Evolutionary conservation across 2,797 vertebrate species (phyloP).

Genomic region (Sebastes goodei): DNA sequence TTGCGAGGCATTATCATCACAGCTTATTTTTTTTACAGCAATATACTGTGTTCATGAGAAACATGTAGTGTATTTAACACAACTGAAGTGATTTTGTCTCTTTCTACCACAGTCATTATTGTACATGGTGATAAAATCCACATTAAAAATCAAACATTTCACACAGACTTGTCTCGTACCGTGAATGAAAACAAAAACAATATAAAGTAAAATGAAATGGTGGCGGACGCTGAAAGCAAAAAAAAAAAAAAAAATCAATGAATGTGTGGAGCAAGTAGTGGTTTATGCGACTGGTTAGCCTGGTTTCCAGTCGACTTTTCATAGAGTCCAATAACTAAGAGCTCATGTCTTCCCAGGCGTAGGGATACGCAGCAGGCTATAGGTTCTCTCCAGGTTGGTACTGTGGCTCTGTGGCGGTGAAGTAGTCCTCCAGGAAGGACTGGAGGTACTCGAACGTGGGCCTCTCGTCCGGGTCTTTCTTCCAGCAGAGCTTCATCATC

Average conservation of each 20-base stretch:
- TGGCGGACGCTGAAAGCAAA: neutral
- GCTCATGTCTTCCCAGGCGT: constrained; percentile 35
- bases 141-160: constrained; percentile 6
- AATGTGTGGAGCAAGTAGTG: constrained; percentile 72
- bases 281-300: constrained; percentile 83
- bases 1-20: constrained; percentile 30
- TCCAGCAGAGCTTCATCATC: constrained; percentile 97
- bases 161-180: constrained; percentile 63
- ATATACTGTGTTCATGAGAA: constrained; percentile 13
- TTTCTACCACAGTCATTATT: neutral
- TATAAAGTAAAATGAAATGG: constrained; percentile 23
- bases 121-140: constrained; percentile 30
- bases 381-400: constrained; percentile 97
- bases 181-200: constrained; percentile 28
- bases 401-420: constrained; percentile 96
- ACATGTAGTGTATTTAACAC: constrained; percentile 12
- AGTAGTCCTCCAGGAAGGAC: constrained; percentile 97
- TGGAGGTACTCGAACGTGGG: constrained; percentile 97
- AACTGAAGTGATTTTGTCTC: neutral
- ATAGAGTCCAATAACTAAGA: constrained; percentile 61
- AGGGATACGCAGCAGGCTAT: constrained; percentile 73
- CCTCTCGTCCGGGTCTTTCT: constrained; percentile 95
- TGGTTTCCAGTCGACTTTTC: constrained; percentile 84
- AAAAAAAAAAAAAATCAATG: constrained; percentile 1
- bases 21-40: constrained; percentile 56